Conservation (phyloP, 2,888 invertebrate species). For the Ecliptopera silaceata region DNA sequence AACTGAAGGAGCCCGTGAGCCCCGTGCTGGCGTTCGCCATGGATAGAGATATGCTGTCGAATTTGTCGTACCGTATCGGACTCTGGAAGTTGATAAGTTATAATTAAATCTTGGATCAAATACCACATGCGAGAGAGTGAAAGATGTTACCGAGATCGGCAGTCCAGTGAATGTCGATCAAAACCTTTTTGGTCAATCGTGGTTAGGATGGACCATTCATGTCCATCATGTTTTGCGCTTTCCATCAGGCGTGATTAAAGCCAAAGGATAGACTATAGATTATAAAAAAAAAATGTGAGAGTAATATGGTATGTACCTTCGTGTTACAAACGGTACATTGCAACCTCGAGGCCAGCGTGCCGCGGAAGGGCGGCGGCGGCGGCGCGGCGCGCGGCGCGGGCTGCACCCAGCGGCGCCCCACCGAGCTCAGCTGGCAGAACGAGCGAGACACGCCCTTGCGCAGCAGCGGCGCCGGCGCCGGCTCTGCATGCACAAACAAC, state of each 20-base stretch:
- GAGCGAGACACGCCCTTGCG: slow-evolving; percentile 74
- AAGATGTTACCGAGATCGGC: no score
- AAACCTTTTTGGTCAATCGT: no score
- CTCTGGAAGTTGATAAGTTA: slow-evolving; percentile 78
- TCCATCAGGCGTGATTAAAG: no score
- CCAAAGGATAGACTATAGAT: no score
- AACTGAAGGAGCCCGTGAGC: slow-evolving; percentile 83
- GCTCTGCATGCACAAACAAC: slow-evolving; percentile 41
- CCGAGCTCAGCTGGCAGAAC: slow-evolving; percentile 75
- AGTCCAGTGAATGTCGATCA: no score
- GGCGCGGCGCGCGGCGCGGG: slow-evolving; percentile 63
- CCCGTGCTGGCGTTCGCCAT: slow-evolving; percentile 86
- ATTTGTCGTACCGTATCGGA: slow-evolving; percentile 95
- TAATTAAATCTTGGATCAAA: neutral
- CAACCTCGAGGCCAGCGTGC: slow-evolving; percentile 70
- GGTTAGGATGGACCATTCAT: no score
- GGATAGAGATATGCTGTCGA: slow-evolving; percentile 93
- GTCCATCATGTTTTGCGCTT: no score
- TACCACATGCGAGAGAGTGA: slow-evolving; percentile 32
- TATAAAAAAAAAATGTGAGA: no score
- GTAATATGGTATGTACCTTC: no score
- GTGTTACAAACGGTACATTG: slow-evolving; percentile 73
- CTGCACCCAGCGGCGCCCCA: slow-evolving; percentile 69
- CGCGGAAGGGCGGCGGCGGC: slow-evolving; percentile 70
- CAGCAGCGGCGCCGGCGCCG: slow-evolving; percentile 55